Conservation (phyloP, 2,113 vertebrate genomes). For the Scomber japonicus region DNA sequence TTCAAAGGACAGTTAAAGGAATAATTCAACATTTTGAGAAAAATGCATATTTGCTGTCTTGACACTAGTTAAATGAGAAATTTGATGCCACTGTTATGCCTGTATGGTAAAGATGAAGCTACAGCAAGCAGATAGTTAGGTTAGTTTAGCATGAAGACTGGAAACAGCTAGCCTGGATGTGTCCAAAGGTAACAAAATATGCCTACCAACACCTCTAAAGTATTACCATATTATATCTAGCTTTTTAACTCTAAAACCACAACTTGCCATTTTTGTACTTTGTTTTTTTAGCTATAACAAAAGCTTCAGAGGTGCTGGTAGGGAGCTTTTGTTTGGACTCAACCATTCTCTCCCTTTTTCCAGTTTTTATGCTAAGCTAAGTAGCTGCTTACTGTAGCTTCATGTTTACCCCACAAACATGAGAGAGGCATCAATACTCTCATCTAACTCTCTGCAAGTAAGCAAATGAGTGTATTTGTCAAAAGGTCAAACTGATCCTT, state of each 20-base stretch:
- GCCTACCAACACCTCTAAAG: background rate
- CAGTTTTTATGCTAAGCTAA: slow-evolving; percentile 1
- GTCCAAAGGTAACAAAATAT: background rate
- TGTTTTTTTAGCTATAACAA: too few species aligned
- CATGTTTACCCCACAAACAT: background rate
- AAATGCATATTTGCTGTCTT: background rate
- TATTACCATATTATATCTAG: background rate
- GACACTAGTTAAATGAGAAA: background rate
- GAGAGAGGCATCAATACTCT: background rate
- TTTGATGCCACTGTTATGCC: background rate
- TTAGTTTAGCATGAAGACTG: slow-evolving; percentile 5
- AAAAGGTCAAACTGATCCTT: background rate
- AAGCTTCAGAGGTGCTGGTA: background rate
- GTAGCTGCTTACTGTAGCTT: background rate
- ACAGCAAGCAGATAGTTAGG: background rate
- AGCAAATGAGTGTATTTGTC: background rate
- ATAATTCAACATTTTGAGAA: background rate
- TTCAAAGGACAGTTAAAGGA: background rate
- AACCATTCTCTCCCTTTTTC: background rate
- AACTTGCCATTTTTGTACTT: too few species aligned
- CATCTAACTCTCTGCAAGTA: background rate
- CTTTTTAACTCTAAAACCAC: too few species aligned
- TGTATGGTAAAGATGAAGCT: background rate
- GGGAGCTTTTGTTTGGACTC: background rate
- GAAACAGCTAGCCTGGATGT: background rate